Evolutionary conservation across 2,113 vertebrate genomes (phyloP), one percentile per base, ranked within the genome.

Genomic region (Sylvicapra grimmia): DNA sequence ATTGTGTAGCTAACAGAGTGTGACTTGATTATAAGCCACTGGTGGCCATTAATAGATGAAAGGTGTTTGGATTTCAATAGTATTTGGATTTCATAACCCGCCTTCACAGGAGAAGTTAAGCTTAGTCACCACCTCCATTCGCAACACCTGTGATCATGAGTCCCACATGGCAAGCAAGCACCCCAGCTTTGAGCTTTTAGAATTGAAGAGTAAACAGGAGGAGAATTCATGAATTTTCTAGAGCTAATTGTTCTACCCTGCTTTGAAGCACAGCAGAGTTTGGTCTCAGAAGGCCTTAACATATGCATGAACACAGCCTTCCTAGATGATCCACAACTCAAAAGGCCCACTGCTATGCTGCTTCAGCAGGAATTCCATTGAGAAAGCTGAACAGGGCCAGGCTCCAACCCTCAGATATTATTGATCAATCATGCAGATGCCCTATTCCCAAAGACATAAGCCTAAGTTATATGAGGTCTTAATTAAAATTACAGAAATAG

Each of bases 1-100:
- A 97, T 94, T 94, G 98, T 93, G 96, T 18, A 96, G 92, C 96
- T 97, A 97, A 97, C 96, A 77, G 95, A 96, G 96, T 88, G 84
- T 92, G 97, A 95, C 97, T 97, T 93, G 97, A 97, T 97, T 87
- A 96, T 65, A 93, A 96, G 96, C 97, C 97, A 92, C 96, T 63
- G 87, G 98, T 96, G 98, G 97, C 97, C 96, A 77, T 92, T 94
- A 94, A 59, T 54, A 95, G 97, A 97, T 93, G 96, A 92, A 97
- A 97, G 97, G 98, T 94, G 93, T 96, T 87, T 93, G 97, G 97
- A 88, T 94, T 95, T 96, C 96, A 68, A 18, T 36, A 59, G 56
- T 49, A 49, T 96, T 96, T 96, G 97, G 23, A 93, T 97, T 97
- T 91, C 97, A 91, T 72, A 97, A 94, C 91, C 86, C 2, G 2